phyloP scores from a whole-genome alignment of 92 coral and sea anemone species.

The Muricea muricata region DNA sequence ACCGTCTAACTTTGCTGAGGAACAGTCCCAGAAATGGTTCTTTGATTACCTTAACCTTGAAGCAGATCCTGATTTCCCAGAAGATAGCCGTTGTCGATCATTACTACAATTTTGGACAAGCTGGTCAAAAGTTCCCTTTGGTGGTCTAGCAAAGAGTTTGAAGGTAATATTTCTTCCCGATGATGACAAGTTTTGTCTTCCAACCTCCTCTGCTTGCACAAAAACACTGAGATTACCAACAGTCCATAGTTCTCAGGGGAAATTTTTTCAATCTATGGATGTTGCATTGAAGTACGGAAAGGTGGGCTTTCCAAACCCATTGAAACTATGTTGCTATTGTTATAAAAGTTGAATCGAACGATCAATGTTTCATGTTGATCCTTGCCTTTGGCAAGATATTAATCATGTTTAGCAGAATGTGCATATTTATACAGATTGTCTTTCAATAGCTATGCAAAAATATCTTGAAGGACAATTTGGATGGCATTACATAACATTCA shows the following conservation, averaged over 20 bases:
- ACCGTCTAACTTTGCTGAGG: slow-evolving; percentile 49
- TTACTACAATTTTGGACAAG: slow-evolving; percentile 54
- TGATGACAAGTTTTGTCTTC: slow-evolving; percentile 57
- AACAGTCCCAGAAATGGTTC: slow-evolving; percentile 54
- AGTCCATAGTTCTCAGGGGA: slow-evolving; percentile 60
- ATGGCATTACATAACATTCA: too few relatives aligned
- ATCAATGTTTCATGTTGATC: not conserved
- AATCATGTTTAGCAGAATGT: not conserved
- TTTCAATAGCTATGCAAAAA: not conserved
- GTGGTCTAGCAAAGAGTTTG: slow-evolving; percentile 37
- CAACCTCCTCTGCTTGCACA: slow-evolving; percentile 61
- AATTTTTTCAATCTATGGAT: slow-evolving; percentile 51
- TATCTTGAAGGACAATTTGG: too few relatives aligned
- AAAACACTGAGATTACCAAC: slow-evolving; percentile 53
- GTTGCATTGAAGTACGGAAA: slow-evolving; percentile 62
- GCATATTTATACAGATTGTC: too few relatives aligned
- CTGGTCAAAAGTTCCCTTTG: slow-evolving; percentile 33
- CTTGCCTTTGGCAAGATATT: not conserved
- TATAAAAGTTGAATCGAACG: not conserved
- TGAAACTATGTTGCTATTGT: not conserved
- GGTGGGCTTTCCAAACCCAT: slow-evolving; percentile 62
- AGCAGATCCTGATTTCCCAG: slow-evolving; percentile 29
- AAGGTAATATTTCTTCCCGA: slow-evolving; percentile 46
- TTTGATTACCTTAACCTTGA: slow-evolving; percentile 28
- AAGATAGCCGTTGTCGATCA: slow-evolving; percentile 58